Percentiles rank a stretch among this genome's conserved stretches.
These are phyloP conservation scores for Pituophis catenifer DNA, from an alignment of 2,113 vertebrate species.

Conservation along the genomic window DNA sequence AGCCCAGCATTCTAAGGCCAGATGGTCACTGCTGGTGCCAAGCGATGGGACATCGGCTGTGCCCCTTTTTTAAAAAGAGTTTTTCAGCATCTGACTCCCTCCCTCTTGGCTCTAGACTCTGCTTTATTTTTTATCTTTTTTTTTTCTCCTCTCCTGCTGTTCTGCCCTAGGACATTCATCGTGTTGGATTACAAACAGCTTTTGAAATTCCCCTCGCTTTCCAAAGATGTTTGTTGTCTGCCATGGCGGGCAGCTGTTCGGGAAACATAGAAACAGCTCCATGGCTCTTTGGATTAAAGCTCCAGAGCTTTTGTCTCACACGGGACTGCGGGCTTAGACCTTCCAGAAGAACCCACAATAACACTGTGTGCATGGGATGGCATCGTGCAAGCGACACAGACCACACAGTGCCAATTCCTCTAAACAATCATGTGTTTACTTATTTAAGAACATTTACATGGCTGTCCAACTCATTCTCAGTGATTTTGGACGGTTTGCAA, in stretches of 20 bases:
- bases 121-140: not conserved
- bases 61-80: not conserved
- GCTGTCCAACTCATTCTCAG: not conserved
- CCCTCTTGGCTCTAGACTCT: not conserved
- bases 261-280: not conserved
- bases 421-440: not conserved
- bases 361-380: not conserved
- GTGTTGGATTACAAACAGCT: not conserved
- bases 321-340: not conserved
- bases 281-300: not conserved
- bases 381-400: not conserved
- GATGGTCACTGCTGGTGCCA: not conserved
- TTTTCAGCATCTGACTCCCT: not conserved
- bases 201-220: not conserved
- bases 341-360: not conserved
- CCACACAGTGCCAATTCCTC: not conserved
- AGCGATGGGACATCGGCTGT: not conserved
- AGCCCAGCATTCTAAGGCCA: not conserved
- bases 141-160: not conserved
- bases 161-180: not conserved
- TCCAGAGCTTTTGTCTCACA: not conserved
- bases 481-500: not conserved
- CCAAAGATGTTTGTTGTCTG: not conserved
- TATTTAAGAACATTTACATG: not conserved
- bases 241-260: not conserved